Evolutionary conservation across 2,888 invertebrate genomes (phyloP).

Genomic region (Listrodromus nycthemerus): DNA sequence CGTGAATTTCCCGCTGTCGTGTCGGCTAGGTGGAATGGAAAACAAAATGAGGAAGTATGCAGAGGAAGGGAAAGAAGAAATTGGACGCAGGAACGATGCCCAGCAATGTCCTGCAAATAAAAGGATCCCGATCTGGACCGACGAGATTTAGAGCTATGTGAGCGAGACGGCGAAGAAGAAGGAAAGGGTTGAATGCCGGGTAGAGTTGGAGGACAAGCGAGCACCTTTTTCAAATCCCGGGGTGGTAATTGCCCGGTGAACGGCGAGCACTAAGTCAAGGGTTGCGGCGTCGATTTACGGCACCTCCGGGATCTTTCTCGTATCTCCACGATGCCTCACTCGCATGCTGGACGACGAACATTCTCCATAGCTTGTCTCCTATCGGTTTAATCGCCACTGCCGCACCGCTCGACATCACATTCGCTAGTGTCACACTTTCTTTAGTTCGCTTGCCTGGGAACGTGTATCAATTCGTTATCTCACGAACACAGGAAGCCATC

Average conservation of each 20-base stretch:
- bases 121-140: slow-evolving; percentile 24
- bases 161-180: slow-evolving; percentile 17
- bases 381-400: slow-evolving; percentile 62
- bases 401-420: slow-evolving; percentile 24
- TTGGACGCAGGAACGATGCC: slow-evolving; percentile 36
- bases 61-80: slow-evolving; percentile 22
- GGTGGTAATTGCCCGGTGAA: slow-evolving; percentile 72
- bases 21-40: slow-evolving; percentile 16
- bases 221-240: slow-evolving; percentile 72
- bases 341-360: slow-evolving; percentile 64
- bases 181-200: slow-evolving; percentile 42
- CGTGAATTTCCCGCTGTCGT: slow-evolving; percentile 69
- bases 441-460: not conserved
- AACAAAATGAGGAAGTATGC: slow-evolving; percentile 14
- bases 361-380: slow-evolving; percentile 58
- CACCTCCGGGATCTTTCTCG: slow-evolving; percentile 68
- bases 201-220: slow-evolving; percentile 39
- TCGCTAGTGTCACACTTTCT: slow-evolving; percentile 53
- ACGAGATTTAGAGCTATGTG: slow-evolving; percentile 45
- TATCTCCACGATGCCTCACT: slow-evolving; percentile 70
- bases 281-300: slow-evolving; percentile 72
- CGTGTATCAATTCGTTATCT: slow-evolving; percentile 7
- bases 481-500: not conserved
- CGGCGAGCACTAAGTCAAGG: slow-evolving; percentile 70
- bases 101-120: slow-evolving; percentile 53